Conservation (phyloP, 1,140 invertebrate species). For the Cardiocondyla obscurior region DNA sequence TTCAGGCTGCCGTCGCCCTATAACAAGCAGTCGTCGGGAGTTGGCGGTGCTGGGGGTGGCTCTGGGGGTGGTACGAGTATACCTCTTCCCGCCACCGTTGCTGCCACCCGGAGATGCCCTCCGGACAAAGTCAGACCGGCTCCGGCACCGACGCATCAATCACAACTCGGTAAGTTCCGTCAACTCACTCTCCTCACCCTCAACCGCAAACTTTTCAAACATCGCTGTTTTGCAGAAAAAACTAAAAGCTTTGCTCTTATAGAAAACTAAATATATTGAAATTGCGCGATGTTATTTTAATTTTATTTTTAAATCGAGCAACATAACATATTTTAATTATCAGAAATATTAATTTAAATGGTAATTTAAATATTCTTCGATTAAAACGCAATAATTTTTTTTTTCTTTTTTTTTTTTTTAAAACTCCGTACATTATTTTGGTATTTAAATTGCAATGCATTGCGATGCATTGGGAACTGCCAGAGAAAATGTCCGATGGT, state of each 20-base stretch:
- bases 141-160: constrained; percentile 86
- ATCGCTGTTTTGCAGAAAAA: background rate
- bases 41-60: constrained; percentile 65
- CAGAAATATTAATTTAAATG: too few relatives aligned
- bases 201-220: background rate
- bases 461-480: background rate
- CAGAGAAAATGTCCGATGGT: constrained; percentile 30
- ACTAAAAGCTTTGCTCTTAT: background rate
- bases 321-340: background rate
- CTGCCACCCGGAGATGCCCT: constrained; percentile 89
- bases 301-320: too few relatives aligned
- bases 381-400: too few relatives aligned
- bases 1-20: constrained; percentile 87
- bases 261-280: too few relatives aligned
- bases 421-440: background rate
- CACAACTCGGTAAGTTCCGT: constrained; percentile 81
- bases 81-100: constrained; percentile 89
- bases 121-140: constrained; percentile 90
- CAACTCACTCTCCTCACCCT: background rate
- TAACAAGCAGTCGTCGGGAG: constrained; percentile 83
- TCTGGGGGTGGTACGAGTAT: constrained; percentile 86
- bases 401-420: too few relatives aligned
- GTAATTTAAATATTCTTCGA: too few relatives aligned
- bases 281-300: too few relatives aligned
- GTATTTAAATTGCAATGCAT: background rate